phyloP scores from a whole-genome alignment of 2,113 vertebrate species.

The Brienomyrus brachyistius region DNA sequence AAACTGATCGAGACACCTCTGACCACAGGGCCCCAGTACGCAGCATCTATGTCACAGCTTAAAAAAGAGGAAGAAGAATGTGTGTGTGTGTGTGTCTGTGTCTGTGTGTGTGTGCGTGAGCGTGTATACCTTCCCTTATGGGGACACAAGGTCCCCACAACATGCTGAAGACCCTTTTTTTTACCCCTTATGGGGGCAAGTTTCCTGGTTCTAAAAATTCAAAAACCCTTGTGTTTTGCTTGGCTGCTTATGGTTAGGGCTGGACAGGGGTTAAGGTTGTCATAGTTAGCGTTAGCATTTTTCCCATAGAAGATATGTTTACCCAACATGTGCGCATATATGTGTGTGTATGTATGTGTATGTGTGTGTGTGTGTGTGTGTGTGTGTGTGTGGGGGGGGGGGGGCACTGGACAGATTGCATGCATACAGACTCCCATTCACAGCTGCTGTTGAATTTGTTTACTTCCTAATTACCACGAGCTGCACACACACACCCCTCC shows the following conservation, averaged over 20 bases:
- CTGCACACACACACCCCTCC: neutral
- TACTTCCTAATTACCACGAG: neutral
- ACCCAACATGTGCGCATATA: neutral
- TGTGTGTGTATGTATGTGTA: neutral
- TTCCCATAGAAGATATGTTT: no score
- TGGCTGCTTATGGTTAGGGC: neutral
- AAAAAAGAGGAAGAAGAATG: neutral
- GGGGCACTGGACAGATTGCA: neutral
- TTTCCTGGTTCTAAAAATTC: neutral
- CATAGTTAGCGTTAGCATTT: neutral
- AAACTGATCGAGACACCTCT: neutral
- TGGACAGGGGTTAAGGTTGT: neutral
- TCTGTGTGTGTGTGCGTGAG: slow-evolving; percentile 25
- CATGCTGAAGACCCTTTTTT: no score
- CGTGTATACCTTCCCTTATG: no score
- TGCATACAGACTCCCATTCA: neutral
- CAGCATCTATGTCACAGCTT: neutral
- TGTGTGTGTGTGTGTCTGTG: slow-evolving; percentile 23
- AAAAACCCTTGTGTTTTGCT: neutral
- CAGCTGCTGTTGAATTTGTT: neutral
- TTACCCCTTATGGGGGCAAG: no score
- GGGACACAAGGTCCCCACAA: neutral
- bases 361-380: neutral
- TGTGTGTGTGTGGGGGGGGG: neutral
- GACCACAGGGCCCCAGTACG: neutral